Percentiles rank a stretch among this genome's conserved stretches.
phyloP scores from a whole-genome alignment of 1,140 invertebrate species.

The Drosophila pruinosa region DNA sequence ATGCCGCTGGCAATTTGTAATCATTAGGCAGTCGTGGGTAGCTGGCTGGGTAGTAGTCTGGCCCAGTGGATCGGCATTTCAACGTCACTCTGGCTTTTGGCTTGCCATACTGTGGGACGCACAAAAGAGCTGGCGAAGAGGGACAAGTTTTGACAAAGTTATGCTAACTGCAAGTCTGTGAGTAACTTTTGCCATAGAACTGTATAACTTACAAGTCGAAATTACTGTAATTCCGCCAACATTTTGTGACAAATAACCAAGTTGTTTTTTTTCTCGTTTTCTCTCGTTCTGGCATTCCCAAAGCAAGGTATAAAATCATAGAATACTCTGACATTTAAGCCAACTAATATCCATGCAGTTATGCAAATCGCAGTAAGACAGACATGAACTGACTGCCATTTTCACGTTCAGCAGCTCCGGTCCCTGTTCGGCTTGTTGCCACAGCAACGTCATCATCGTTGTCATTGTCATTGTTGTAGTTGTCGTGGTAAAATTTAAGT shows the following conservation, averaged over 20 bases:
- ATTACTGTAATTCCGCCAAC: slow-evolving; percentile 2
- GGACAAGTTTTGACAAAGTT: not conserved
- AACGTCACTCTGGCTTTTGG: slow-evolving; percentile 10
- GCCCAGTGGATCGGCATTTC: not conserved
- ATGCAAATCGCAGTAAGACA: slow-evolving; percentile 58
- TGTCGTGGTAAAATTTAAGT: slow-evolving; percentile 74
- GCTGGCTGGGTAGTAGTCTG: not conserved
- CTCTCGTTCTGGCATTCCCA: no score
- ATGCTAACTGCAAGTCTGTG: not conserved
- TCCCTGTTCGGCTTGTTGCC: not conserved
- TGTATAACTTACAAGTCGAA: not conserved
- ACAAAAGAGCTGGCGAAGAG: slow-evolving; percentile 65
- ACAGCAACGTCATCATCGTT: slow-evolving; percentile 3
- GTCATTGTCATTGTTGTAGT: slow-evolving; percentile 28
- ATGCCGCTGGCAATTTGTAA: slow-evolving; percentile 74
- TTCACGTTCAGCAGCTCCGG: slow-evolving; percentile 62
- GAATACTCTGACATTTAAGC: slow-evolving; percentile 60
- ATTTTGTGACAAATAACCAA: slow-evolving; percentile 9
- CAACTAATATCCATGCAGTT: slow-evolving; percentile 71
- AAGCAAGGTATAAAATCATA: not conserved
- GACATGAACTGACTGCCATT: slow-evolving; percentile 52
- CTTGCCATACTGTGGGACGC: slow-evolving; percentile 52
- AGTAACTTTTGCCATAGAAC: not conserved
- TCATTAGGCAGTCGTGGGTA: slow-evolving; percentile 50
- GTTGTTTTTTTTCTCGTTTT: not conserved